A percentile compares a stretch with the other conserved stretches of the same genome.
Conservation (phyloP, 1,140 invertebrate species). For the Globodera rostochiensis region DNA sequence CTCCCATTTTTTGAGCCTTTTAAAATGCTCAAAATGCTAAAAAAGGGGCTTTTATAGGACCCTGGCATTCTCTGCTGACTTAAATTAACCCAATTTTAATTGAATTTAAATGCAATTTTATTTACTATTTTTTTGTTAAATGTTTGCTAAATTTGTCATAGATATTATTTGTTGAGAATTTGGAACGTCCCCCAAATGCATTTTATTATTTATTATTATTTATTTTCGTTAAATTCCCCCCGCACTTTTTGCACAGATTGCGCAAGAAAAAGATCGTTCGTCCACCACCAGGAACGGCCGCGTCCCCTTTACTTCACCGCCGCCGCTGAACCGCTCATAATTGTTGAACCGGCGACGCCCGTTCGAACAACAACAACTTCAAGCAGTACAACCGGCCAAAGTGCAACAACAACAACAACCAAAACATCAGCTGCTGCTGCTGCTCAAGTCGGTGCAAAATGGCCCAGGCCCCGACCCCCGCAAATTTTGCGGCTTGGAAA, state of each 20-base stretch:
- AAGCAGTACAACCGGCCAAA: neutral
- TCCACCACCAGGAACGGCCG: neutral
- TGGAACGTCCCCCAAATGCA: no score
- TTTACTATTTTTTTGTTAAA: no score
- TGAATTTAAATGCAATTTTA: no score
- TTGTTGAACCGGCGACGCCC: slow-evolving; percentile 10
- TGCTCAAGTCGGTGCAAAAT: neutral
- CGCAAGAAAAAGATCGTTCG: neutral
- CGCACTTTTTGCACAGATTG: neutral
- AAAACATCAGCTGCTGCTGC: neutral
- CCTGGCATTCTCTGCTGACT: no score
- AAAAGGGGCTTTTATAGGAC: no score
- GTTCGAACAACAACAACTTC: neutral
- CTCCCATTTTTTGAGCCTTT: no score
- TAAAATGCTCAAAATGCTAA: no score
- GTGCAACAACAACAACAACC: slow-evolving; percentile 8
- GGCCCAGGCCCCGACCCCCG: no score
- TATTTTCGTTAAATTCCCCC: neutral
- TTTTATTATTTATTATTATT: neutral
- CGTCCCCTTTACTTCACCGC: slow-evolving; percentile 22
- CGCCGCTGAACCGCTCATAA: slow-evolving; percentile 27
- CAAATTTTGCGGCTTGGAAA: no score
- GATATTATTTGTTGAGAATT: no score
- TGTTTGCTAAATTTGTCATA: no score
- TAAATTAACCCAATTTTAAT: no score